Base-by-base conservation (phyloP, 1,140 invertebrate species). In the Sarcophaga bullata region DNA sequence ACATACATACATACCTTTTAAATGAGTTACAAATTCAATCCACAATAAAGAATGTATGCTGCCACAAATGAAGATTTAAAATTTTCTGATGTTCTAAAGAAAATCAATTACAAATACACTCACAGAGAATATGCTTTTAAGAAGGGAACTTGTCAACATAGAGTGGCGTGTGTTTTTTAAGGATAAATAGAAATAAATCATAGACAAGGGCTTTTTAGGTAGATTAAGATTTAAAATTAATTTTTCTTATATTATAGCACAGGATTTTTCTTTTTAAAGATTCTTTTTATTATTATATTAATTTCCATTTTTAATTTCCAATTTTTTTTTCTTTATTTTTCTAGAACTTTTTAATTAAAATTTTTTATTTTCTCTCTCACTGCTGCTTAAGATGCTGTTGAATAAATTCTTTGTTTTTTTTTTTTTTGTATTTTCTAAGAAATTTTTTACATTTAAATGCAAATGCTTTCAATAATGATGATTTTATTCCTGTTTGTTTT, bases 401-500 rank as follows among this genome's bases (percentile, higher is more conserved):
- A 8, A 5, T 19, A 9, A 19, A 68, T 68, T 25, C 7, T 17
- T 68, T 25, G 1, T 25, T 25, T 68, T 68, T 9, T 19, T 9
- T 19, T 68, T 25, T 8, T 68, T n/a, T n/a, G n/a, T n/a, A n/a
- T n/a, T n/a, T n/a, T n/a, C n/a, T 68, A 17, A 8, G 17, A 52
- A 78, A 52, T 52, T 78, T 10, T 25, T n/a, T 50, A 37, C n/a
- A 78, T 78, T 78, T 78, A 78, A 78, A 78, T 78, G 75, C 48
- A 52, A 78, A 78, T 78, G 75, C 50, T 78, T 50, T 52, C 25
- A 50, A 50, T 78, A 46, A 78, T 78, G 75, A 78, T 78, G 19
- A 50, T 58, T 47, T 81, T 68, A 81, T 81, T 58, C 46, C 68
- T 81, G 48, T 80, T 80, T n/a, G n/a, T n/a, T n/a, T n/a, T n/a